Conservation (phyloP, 2,888 invertebrate genomes). For the Rutpela maculata region DNA sequence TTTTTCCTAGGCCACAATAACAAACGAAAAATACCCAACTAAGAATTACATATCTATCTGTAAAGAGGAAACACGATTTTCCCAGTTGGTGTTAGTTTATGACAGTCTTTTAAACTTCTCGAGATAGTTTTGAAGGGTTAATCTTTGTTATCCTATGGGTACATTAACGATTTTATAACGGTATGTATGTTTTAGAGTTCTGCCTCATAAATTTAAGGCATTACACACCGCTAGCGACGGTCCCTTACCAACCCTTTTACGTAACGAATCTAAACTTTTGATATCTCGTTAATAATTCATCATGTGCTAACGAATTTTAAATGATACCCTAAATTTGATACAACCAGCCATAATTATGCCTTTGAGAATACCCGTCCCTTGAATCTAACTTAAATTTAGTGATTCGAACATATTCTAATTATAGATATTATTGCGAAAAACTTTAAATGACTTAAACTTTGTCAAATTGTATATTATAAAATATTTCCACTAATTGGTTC, state of each 20-base stretch:
- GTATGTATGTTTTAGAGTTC: background rate
- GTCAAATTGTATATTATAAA: too few relatives aligned
- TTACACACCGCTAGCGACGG: background rate
- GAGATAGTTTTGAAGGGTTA: too few relatives aligned
- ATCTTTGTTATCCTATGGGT: too few relatives aligned
- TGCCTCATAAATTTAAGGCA: background rate
- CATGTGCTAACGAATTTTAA: constrained; percentile 12
- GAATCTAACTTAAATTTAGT: background rate
- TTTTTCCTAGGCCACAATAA: too few relatives aligned
- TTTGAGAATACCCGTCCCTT: background rate
- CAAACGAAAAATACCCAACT: too few relatives aligned
- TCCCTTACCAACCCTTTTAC: constrained; percentile 19
- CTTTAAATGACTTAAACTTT: too few relatives aligned
- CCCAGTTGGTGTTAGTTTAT: background rate
- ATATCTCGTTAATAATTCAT: constrained; percentile 15
- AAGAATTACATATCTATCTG: too few relatives aligned
- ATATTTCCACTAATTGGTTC: too few relatives aligned
- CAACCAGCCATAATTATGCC: background rate
- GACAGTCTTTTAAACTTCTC: too few relatives aligned
- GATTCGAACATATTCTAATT: background rate
- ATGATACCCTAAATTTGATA: constrained; percentile 27
- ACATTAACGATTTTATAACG: too few relatives aligned
- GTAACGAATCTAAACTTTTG: background rate
- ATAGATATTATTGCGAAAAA: background rate
- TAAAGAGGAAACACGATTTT: too few relatives aligned